A percentile compares a stretch with the other conserved stretches of the same genome.
phyloP scores from a whole-genome alignment of 1,140 invertebrate species.

The Macrobrachium nipponense region DNA sequence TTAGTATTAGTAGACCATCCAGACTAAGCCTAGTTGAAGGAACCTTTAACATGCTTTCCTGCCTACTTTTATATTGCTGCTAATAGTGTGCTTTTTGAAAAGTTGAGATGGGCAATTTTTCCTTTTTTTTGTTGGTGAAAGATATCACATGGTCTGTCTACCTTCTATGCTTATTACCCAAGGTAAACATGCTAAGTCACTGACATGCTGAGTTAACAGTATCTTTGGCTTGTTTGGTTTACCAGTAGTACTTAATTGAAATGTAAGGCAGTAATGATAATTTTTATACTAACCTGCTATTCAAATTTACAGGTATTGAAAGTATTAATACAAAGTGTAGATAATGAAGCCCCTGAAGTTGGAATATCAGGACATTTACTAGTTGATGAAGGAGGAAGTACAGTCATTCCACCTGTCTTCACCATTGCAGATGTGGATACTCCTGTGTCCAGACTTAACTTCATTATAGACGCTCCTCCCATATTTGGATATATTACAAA shows the following conservation, averaged over 20 bases:
- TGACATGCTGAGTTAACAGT: not conserved
- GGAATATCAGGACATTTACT: slow-evolving; percentile 61
- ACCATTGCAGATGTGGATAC: slow-evolving; percentile 69
- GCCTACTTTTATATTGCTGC: too few species aligned
- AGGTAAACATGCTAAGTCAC: not conserved
- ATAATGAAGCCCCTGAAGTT: slow-evolving; percentile 67
- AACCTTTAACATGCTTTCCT: too few species aligned
- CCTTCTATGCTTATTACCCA: too few species aligned
- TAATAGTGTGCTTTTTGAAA: too few species aligned
- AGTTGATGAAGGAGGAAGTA: slow-evolving; percentile 68
- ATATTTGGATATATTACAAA: slow-evolving; percentile 69
- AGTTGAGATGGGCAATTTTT: too few species aligned
- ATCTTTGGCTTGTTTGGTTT: not conserved
- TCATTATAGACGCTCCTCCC: slow-evolving; percentile 68
- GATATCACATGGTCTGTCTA: too few species aligned
- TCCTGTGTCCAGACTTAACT: slow-evolving; percentile 67
- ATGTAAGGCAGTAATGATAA: too few species aligned
- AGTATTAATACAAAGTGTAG: slow-evolving; percentile 67
- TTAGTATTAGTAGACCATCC: too few species aligned
- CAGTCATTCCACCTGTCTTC: slow-evolving; percentile 67
- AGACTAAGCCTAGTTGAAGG: too few species aligned
- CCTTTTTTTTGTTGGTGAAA: too few species aligned
- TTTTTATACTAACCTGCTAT: too few species aligned
- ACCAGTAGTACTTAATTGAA: too few species aligned
- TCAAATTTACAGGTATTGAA: slow-evolving; percentile 64